These are phyloP conservation scores for Dicaeum eximium DNA, from an alignment of 2,113 vertebrate species.

Conservation along the genomic window DNA sequence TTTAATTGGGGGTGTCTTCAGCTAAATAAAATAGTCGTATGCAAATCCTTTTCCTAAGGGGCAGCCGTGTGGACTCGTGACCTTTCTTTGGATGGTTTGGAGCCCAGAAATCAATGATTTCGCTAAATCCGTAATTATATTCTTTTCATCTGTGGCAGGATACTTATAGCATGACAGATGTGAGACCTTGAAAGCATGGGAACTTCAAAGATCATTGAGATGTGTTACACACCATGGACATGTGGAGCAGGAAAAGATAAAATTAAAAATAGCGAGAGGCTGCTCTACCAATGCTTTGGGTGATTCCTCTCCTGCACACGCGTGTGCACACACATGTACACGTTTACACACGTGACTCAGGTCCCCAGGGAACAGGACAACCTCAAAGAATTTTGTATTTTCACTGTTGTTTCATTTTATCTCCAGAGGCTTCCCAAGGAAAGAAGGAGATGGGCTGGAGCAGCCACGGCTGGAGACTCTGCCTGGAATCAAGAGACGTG, in stretches of 20 bases:
- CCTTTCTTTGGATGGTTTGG: constrained; percentile 60
- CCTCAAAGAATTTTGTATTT: neutral
- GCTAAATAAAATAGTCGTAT: constrained; percentile 28
- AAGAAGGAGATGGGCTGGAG: neutral
- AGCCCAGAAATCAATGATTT: constrained; percentile 65
- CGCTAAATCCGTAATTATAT: constrained; percentile 65
- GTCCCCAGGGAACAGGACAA: neutral
- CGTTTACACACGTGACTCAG: accelerated
- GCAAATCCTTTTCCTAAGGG: constrained; percentile 58
- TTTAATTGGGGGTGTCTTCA: constrained; percentile 51
- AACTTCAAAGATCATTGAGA: constrained; percentile 51
- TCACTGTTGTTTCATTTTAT: neutral
- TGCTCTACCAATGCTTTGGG: neutral
- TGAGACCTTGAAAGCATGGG: constrained; percentile 47
- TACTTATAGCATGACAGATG: constrained; percentile 1
- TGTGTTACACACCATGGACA: constrained; percentile 15
- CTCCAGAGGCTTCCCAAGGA: neutral
- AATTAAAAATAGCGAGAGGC: neutral
- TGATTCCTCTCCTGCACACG: neutral
- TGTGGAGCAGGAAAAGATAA: constrained; percentile 7
- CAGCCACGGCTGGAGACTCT: accelerated
- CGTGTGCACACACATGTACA: neutral
- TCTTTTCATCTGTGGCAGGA: constrained; percentile 53
- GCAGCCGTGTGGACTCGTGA: constrained; percentile 34
- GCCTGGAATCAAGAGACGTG: neutral